phyloP scores from a whole-genome alignment of 1,140 invertebrate genomes.

The Armadillidium nasatum region DNA sequence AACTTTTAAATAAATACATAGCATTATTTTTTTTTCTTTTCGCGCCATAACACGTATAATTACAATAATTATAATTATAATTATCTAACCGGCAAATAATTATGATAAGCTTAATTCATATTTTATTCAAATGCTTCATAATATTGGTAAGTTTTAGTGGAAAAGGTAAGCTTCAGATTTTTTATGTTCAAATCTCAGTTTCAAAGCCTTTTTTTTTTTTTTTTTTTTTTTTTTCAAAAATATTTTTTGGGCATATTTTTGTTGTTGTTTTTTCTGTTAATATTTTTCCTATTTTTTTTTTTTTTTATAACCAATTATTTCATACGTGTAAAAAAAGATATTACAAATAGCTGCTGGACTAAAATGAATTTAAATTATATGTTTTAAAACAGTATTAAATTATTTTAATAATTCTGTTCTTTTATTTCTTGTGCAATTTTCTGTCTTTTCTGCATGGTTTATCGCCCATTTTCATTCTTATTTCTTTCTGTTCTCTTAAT shows the following conservation, averaged over 20 bases:
- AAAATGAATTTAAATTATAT: too few relatives aligned
- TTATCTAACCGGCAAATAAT: not conserved
- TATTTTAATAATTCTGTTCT: too few relatives aligned
- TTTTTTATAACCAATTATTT: not conserved
- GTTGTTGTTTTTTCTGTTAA: not conserved
- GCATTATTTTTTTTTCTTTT: not conserved
- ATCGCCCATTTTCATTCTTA: too few relatives aligned
- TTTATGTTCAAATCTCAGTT: not conserved
- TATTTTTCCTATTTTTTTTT: not conserved
- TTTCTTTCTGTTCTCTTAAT: too few relatives aligned
- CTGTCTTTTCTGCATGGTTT: too few relatives aligned
- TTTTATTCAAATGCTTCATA: not conserved
- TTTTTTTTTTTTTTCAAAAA: not conserved
- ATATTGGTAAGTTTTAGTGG: not conserved
- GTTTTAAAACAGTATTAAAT: too few relatives aligned
- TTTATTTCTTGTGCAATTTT: too few relatives aligned
- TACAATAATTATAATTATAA: not conserved
- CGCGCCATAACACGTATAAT: conserved; percentile 1
- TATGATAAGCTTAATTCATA: not conserved
- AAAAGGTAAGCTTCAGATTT: not conserved
- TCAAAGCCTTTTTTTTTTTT: not conserved
- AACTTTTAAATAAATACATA: too few relatives aligned
- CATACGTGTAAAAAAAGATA: not conserved
- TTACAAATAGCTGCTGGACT: too few relatives aligned
- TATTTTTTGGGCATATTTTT: too few relatives aligned